Conservation (phyloP, 2,888 invertebrate species). For the Tachina grossa region DNA sequence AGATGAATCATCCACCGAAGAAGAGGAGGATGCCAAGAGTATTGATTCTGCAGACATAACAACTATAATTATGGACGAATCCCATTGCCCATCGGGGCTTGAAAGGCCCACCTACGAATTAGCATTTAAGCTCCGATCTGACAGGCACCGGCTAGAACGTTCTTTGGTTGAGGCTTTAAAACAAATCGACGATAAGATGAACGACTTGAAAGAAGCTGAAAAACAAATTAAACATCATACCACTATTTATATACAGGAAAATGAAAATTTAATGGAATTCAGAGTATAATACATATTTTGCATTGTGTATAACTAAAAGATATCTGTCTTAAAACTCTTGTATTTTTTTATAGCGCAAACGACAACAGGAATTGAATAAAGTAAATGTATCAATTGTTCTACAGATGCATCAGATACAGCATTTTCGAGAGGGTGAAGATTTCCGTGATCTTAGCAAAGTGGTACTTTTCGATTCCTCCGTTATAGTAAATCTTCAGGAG, state of each 20-base stretch:
- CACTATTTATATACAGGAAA: slow-evolving; percentile 84
- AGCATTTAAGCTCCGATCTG: slow-evolving; percentile 86
- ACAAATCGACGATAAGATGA: slow-evolving; percentile 84
- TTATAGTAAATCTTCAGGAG: slow-evolving; percentile 85
- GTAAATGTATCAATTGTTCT: slow-evolving; percentile 88
- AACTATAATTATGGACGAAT: slow-evolving; percentile 88
- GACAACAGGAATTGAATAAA: slow-evolving; percentile 90
- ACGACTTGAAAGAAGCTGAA: slow-evolving; percentile 85
- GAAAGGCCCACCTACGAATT: slow-evolving; percentile 87
- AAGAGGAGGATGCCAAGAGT: slow-evolving; percentile 85
- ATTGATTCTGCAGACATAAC: slow-evolving; percentile 87
- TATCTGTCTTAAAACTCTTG: too few species aligned
- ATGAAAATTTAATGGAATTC: slow-evolving; percentile 86
- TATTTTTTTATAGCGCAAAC: slow-evolving; percentile 82
- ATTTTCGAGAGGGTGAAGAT: slow-evolving; percentile 83
- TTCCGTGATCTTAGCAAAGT: slow-evolving; percentile 83
- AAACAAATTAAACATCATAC: slow-evolving; percentile 85
- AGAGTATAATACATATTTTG: slow-evolving; percentile 83
- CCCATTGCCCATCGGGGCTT: slow-evolving; percentile 88
- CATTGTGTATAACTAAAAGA: neutral
- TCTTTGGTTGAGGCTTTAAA: slow-evolving; percentile 85
- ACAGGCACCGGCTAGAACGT: slow-evolving; percentile 85
- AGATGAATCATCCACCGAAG: slow-evolving; percentile 83
- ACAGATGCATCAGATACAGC: slow-evolving; percentile 87
- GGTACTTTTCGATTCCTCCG: slow-evolving; percentile 86